Evolutionary conservation across 2,113 vertebrate species (phyloP).

Genomic region (Pangasianodon gigas): DNA sequence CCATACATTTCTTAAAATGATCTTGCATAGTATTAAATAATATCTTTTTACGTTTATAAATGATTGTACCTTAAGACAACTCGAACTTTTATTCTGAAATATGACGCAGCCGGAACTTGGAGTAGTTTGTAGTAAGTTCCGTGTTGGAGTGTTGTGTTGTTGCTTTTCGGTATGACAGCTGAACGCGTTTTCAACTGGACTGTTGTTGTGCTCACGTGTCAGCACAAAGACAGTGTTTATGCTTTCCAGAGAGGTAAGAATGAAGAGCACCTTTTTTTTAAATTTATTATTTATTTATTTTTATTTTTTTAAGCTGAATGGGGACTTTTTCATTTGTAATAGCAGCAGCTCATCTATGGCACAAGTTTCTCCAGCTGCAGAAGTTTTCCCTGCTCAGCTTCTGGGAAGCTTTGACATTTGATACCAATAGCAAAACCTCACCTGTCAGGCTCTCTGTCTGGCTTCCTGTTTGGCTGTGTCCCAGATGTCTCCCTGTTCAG

Average conservation of each 20-base stretch:
- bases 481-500: no score
- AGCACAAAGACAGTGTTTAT: conserved; percentile 81
- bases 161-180: conserved; percentile 9
- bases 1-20: no score
- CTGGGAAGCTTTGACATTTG: background rate
- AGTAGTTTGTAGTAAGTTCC: background rate
- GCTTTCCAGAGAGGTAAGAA: conserved; percentile 83
- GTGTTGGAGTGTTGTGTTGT: background rate
- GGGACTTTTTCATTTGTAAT: background rate
- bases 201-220: conserved; percentile 83
- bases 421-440: background rate
- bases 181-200: conserved; percentile 73
- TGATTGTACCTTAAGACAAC: no score
- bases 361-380: background rate
- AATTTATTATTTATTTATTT: no score
- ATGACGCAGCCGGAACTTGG: background rate
- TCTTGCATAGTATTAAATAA: no score
- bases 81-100: background rate
- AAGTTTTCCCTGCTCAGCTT: background rate
- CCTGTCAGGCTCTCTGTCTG: background rate
- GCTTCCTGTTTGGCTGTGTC: background rate
- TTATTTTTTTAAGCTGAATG: background rate
- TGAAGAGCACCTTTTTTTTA: background rate
- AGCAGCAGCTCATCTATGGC: no score
- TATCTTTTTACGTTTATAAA: no score